phyloP scores from a whole-genome alignment of 2,888 invertebrate genomes.

The Epirrita christyi region DNA sequence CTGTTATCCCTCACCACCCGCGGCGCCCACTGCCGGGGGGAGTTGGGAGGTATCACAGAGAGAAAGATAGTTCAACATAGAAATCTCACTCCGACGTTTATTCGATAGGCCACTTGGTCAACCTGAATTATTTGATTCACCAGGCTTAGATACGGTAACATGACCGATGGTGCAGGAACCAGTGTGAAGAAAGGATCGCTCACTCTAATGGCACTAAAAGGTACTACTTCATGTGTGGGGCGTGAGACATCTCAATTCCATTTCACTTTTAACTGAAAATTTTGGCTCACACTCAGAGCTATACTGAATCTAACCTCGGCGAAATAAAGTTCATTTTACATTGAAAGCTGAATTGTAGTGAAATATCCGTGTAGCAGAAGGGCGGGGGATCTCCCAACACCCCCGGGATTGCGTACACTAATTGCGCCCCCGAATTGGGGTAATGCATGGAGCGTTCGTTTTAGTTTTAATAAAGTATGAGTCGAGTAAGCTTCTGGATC shows the following conservation, averaged over 20 bases:
- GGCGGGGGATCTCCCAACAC: constrained; percentile 49
- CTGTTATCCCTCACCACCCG: constrained; percentile 46
- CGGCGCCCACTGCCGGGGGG: constrained; percentile 35
- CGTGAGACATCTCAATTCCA: background rate
- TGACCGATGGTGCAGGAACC: background rate
- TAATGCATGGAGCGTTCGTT: constrained; percentile 75
- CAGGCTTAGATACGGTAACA: too few species aligned
- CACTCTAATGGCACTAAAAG: too few species aligned
- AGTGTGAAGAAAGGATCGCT: too few species aligned
- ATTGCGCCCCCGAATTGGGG: constrained; percentile 81
- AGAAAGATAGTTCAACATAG: background rate
- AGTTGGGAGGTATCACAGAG: constrained; percentile 13
- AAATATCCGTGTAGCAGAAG: constrained; percentile 5
- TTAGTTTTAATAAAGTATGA: constrained; percentile 80
- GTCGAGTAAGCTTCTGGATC: constrained; percentile 52
- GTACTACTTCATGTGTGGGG: background rate
- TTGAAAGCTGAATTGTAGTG: background rate
- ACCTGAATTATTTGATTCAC: too few species aligned
- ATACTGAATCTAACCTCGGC: constrained; percentile 7
- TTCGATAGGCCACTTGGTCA: too few species aligned
- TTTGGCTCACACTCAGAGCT: too few species aligned
- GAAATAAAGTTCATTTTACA: constrained; percentile 12
- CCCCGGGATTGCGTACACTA: constrained; percentile 66
- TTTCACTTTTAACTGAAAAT: too few species aligned
- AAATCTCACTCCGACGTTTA: background rate